Percentiles rank a stretch among this genome's conserved stretches.
These are phyloP conservation scores for Lineus longissimus DNA, from an alignment of 1,140 invertebrate genomes.

Conservation along the genomic window DNA sequence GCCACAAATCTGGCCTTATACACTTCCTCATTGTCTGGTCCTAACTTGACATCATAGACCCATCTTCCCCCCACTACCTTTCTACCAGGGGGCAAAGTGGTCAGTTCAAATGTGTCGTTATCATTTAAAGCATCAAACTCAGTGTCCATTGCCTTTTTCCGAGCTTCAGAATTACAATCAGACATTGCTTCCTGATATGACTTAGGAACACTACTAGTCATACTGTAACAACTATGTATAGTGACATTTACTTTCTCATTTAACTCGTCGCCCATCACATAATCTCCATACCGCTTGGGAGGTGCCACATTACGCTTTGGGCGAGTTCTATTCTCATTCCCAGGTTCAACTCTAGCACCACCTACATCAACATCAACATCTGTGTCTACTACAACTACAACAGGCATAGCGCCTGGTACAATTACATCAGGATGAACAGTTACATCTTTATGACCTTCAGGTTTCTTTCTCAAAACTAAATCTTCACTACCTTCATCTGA, in stretches of 20 bases:
- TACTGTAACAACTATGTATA: not conserved
- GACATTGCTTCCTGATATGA: not conserved
- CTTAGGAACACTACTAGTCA: not conserved
- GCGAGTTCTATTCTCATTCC: not conserved
- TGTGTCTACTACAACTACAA: no score
- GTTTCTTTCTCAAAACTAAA: not conserved
- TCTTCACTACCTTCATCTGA: not conserved
- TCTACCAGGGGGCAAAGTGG: not conserved
- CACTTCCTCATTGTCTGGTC: not conserved
- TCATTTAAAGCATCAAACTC: not conserved
- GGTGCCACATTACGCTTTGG: not conserved
- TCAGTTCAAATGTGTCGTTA: not conserved
- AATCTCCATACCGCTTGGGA: not conserved
- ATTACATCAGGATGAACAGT: not conserved
- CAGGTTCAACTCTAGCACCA: not conserved
- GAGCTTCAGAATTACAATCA: not conserved
- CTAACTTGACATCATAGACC: conserved; percentile 39
- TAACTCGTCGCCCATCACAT: not conserved
- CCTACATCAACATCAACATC: no score
- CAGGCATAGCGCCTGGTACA: not conserved
- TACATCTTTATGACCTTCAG: not conserved
- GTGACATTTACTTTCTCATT: not conserved
- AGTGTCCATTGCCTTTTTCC: not conserved
- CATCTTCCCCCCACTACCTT: conserved; percentile 26
- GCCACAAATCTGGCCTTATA: conserved; percentile 4